Percentiles rank a stretch among this genome's conserved stretches.
Evolutionary conservation across 2,113 vertebrate species (phyloP).

Genomic region (Actinemys pallida): DNA sequence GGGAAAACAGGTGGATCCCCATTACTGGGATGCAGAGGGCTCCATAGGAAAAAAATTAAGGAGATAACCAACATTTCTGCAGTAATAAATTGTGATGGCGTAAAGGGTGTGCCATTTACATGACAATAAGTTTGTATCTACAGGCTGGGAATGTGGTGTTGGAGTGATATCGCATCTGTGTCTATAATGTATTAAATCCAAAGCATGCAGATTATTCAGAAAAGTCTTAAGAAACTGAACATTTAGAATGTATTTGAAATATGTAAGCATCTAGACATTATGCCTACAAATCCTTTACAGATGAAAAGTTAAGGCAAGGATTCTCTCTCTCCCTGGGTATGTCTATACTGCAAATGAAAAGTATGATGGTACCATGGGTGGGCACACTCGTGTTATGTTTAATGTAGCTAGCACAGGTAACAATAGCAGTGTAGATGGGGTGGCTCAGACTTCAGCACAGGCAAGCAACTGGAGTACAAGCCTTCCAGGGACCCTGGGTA

Average conservation of each 20-base stretch:
- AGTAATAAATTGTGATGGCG: not conserved
- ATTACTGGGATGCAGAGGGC: not conserved
- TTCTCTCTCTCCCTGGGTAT: constrained; percentile 6
- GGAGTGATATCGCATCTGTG: not conserved
- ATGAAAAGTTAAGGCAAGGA: constrained; percentile 9
- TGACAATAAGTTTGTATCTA: not conserved
- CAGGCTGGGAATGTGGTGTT: not conserved
- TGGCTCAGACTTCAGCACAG: not conserved
- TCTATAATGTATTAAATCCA: not conserved
- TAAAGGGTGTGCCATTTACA: not conserved
- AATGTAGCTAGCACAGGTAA: not conserved
- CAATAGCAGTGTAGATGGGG: not conserved
- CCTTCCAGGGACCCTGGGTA: not conserved
- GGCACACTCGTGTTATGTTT: not conserved
- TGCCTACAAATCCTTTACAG: constrained; percentile 17
- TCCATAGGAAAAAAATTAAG: constrained; percentile 22
- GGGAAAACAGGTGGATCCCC: constrained; percentile 39
- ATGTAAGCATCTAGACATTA: not conserved
- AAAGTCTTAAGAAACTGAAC: constrained; percentile 12
- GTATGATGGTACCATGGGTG: not conserved
- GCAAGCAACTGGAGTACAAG: not conserved
- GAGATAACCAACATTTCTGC: not conserved
- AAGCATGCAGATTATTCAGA: not conserved
- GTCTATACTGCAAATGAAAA: not conserved
- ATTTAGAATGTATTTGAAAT: constrained; percentile 1